Percentiles rank a stretch among this genome's conserved stretches.
phyloP scores from a whole-genome alignment of 2,797 vertebrate species.

The Delichon dasypus region DNA sequence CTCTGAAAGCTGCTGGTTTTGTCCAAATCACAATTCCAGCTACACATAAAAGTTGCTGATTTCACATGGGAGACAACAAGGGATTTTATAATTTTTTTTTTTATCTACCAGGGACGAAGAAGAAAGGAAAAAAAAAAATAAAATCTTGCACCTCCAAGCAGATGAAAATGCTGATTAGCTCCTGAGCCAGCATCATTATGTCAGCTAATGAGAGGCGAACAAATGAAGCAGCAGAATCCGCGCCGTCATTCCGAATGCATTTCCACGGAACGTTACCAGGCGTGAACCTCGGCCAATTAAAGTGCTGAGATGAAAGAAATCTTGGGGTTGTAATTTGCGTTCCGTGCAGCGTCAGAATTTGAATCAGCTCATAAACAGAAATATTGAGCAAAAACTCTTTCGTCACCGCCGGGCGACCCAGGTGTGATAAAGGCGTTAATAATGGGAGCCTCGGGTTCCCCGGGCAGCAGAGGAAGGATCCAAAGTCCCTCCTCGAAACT shows the following conservation, averaged over 20 bases:
- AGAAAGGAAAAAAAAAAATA: background rate
- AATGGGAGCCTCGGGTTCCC: background rate
- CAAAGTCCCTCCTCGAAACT: background rate
- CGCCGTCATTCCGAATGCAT: background rate
- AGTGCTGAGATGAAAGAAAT: conserved; percentile 41
- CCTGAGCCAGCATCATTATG: conserved; percentile 4
- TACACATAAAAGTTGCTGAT: background rate
- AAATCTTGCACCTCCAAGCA: conserved; percentile 22
- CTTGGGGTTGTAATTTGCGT: background rate
- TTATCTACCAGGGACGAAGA: background rate
- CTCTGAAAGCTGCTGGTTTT: background rate
- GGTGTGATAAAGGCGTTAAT: background rate
- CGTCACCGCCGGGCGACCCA: background rate
- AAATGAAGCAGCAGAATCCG: background rate
- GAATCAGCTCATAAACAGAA: background rate
- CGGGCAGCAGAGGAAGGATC: background rate
- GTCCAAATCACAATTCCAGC: background rate
- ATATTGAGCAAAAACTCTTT: conserved; percentile 31
- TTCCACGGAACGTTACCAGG: background rate
- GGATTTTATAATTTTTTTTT: no score
- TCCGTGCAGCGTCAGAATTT: background rate
- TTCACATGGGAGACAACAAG: background rate
- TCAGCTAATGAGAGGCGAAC: background rate
- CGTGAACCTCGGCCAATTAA: background rate
- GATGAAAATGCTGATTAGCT: background rate